A percentile compares a stretch with the other conserved stretches of the same genome.
Evolutionary conservation across 2,113 vertebrate genomes (phyloP).

Genomic region (Oostethus manadensis): DNA sequence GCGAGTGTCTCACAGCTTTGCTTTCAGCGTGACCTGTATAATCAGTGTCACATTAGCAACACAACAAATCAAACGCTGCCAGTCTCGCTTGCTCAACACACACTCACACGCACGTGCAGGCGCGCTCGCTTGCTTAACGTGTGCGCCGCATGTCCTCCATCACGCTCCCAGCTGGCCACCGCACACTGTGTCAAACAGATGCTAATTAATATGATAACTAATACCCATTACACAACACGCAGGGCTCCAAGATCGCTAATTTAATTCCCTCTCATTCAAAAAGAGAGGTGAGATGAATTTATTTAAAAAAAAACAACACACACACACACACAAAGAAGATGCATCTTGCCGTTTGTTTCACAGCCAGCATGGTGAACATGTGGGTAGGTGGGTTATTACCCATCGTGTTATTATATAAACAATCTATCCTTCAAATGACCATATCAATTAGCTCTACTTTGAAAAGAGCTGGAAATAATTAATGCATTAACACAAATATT

Average conservation of each 20-base stretch:
- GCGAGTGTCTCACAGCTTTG: constrained; percentile 94
- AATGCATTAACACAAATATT: background rate
- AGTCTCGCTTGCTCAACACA: constrained; percentile 77
- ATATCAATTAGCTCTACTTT: background rate
- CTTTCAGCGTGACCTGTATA: constrained; percentile 99
- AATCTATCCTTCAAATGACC: background rate
- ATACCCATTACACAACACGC: constrained; percentile 91
- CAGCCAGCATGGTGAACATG: background rate
- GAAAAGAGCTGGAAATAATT: background rate
- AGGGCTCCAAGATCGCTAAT: constrained; percentile 65
- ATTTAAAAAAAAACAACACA: background rate
- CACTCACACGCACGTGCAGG: constrained; percentile 15
- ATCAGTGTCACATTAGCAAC: constrained; percentile 99
- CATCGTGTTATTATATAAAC: background rate
- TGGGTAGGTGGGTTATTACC: background rate
- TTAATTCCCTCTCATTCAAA: constrained; percentile 40
- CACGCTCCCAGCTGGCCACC: constrained; percentile 87
- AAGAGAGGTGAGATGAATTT: constrained; percentile 40
- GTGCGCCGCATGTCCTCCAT: constrained; percentile 64
- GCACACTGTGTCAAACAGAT: constrained; percentile 93
- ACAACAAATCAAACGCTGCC: constrained; percentile 99
- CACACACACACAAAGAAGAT: background rate
- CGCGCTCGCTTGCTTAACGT: constrained; percentile 15
- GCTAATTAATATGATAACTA: constrained; percentile 99
- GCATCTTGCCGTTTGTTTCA: constrained; percentile 6